Evolutionary conservation across 2,888 invertebrate genomes (phyloP), one percentile per base, ranked within the genome.

Genomic region (Eupeodes luniger): DNA sequence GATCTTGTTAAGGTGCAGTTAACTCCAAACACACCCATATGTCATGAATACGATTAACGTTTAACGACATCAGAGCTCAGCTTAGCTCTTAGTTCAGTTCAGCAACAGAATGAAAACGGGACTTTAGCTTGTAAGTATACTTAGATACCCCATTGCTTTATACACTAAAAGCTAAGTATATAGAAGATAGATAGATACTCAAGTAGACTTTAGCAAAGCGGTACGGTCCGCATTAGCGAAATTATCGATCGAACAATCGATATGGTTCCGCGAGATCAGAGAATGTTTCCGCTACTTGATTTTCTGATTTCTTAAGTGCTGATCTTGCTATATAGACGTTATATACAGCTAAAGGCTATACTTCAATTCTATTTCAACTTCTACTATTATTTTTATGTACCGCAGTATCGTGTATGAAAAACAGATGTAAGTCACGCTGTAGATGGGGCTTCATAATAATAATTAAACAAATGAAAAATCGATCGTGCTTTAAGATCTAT

Each of bases 1-100:
- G 87, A 77, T 84, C 84, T 81, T 84, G 81, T 88, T 81, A 85
- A 85, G 88, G 88, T 84, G 88, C 88, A 88, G 88, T 88, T 85
- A 85, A 51, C 69, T 85, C 79, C 53, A 75, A 88, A 78, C 88
- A 88, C 88, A 88, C 88, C 88, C 88, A 88, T 88, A 88, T 88
- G 85, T 85, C 88, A 88, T 85, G 85, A 85, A 88, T 88, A 85
- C 85, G 85, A 88, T 81, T 85, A 85, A 85, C 85, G 70, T 59
- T 64, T 49, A 70, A 83, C 64, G 57, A 59, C 69, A 69, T 74
- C 55, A 27, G 27, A 27, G 27, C 27, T 27, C 3, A 27, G 27
- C 27, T 27, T 2, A 27, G 27, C 27, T 27, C 27, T 27, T 27
- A 27, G 27, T 27, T 27, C 27, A 55, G 40, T 9, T 40, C 6